Percentiles rank a stretch among this genome's conserved stretches.
These are phyloP conservation scores for Melanogrammus aeglefinus DNA, from an alignment of 2,797 vertebrate species.

Conservation along the genomic window DNA sequence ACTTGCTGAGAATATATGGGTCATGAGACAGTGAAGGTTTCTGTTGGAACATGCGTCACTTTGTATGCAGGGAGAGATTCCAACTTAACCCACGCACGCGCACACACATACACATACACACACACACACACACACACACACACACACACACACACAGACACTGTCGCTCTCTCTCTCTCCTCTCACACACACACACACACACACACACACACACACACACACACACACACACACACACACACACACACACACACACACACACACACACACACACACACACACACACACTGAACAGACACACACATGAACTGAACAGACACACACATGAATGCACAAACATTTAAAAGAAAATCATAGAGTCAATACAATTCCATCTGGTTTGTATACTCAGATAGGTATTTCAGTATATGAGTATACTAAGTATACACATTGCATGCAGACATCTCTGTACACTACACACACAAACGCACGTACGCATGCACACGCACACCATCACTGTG, in stretches of 20 bases:
- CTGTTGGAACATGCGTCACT: too few relatives aligned
- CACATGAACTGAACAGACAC: background rate
- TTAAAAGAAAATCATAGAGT: too few relatives aligned
- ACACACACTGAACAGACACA: background rate
- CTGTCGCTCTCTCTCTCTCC: too few relatives aligned
- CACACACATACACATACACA: too few relatives aligned
- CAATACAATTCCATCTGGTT: background rate
- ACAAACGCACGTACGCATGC: background rate
- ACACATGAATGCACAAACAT: background rate
- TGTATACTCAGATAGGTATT: background rate
- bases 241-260: background rate
- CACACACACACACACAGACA: too few relatives aligned
- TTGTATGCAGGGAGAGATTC: background rate
- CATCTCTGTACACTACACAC: background rate
- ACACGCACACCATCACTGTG: background rate
- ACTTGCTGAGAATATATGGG: too few relatives aligned
- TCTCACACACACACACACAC: too few relatives aligned
- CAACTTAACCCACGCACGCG: background rate
- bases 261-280: too few relatives aligned
- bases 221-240: too few relatives aligned
- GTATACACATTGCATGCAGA: background rate
- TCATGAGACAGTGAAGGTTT: too few relatives aligned
- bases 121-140: too few relatives aligned
- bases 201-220: too few relatives aligned
- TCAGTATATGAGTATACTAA: background rate